These are phyloP conservation scores for Argyrosomus japonicus DNA, from an alignment of 2,113 vertebrate species.

Conservation along the genomic window DNA sequence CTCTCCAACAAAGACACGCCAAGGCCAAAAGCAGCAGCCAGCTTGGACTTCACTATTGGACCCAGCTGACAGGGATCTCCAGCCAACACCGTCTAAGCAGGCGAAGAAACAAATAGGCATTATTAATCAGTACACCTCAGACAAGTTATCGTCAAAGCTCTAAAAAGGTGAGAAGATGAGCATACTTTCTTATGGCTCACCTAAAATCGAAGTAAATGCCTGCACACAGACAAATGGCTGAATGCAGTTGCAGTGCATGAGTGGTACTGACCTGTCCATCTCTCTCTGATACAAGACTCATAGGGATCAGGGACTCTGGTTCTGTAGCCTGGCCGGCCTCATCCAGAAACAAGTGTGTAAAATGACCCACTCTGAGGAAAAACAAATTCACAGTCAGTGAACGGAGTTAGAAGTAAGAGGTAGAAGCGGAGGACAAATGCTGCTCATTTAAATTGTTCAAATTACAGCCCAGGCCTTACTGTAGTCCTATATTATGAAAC, in stretches of 20 bases:
- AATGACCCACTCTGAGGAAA: constrained; percentile 89
- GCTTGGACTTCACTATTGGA: constrained; percentile 90
- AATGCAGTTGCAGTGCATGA: neutral
- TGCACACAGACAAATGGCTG: too few relatives aligned
- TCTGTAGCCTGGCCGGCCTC: constrained; percentile 97
- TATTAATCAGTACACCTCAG: neutral
- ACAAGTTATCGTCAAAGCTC: neutral
- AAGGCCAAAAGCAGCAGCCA: constrained; percentile 89
- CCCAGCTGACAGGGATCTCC: constrained; percentile 96
- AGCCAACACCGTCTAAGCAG: constrained; percentile 89
- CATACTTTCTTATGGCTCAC: neutral
- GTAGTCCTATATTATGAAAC: constrained; percentile 89
- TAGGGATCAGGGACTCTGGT: constrained; percentile 92
- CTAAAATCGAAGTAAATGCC: neutral
- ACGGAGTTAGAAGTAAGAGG: neutral
- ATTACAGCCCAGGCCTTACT: constrained; percentile 77
- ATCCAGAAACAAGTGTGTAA: constrained; percentile 95
- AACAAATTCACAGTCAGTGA: neutral
- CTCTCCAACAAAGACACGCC: constrained; percentile 91
- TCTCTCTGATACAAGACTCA: constrained; percentile 89
- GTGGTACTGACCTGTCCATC: constrained; percentile 88
- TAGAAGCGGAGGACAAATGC: neutral
- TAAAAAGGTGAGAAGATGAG: neutral
- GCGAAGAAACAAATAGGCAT: neutral
- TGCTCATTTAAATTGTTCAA: neutral